These are phyloP conservation scores for Pseudoatta argentina DNA, from an alignment of 1,140 invertebrate genomes.

Conservation along the genomic window DNA sequence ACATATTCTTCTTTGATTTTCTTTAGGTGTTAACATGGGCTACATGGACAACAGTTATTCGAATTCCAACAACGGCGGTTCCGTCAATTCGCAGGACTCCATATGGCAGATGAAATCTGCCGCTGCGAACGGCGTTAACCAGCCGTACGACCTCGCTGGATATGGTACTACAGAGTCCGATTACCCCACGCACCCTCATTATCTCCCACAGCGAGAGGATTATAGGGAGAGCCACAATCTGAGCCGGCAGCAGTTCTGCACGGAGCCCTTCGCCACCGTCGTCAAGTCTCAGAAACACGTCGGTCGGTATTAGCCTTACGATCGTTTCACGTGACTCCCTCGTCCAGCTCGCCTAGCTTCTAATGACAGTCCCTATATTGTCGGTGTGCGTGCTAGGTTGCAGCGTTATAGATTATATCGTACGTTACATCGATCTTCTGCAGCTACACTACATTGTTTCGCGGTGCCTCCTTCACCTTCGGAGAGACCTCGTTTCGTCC, in stretches of 20 bases:
- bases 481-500: constrained; percentile 17
- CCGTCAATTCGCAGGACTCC: constrained; percentile 97
- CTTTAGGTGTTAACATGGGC: constrained; percentile 93
- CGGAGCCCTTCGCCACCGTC: constrained; percentile 94
- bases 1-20: constrained; percentile 44
- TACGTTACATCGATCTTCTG: constrained; percentile 59
- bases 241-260: constrained; percentile 94
- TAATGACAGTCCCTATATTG: constrained; percentile 60
- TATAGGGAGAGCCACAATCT: constrained; percentile 92
- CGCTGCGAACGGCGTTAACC: constrained; percentile 89
- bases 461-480: neutral
- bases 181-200: constrained; percentile 94
- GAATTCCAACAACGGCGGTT: constrained; percentile 96
- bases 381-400: constrained; percentile 50
- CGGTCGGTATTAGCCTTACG: constrained; percentile 87
- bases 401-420: constrained; percentile 62
- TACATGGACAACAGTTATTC: constrained; percentile 97
- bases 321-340: constrained; percentile 54
- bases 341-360: constrained; percentile 24
- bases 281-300: constrained; percentile 95
- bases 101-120: constrained; percentile 97
- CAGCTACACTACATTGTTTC: constrained; percentile 10
- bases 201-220: constrained; percentile 90
- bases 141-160: constrained; percentile 93
- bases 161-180: constrained; percentile 93